Percentiles rank a stretch among this genome's conserved stretches.
phyloP scores from a whole-genome alignment of 2,113 vertebrate genomes.

The Oncorhynchus keta region DNA sequence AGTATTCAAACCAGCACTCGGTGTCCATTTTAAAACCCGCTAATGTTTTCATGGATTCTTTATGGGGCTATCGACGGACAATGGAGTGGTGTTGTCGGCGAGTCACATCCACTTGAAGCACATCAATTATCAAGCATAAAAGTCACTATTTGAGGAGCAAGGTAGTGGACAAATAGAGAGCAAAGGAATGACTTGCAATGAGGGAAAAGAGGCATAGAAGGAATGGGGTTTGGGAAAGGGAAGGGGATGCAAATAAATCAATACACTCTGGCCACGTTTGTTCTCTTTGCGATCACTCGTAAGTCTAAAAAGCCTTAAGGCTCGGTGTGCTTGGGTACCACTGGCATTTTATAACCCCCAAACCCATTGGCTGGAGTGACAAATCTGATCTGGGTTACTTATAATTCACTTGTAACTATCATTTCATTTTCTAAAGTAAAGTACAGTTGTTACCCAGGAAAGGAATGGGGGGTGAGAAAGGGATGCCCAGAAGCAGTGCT shows the following conservation, averaged over 20 bases:
- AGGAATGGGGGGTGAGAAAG: too few relatives aligned
- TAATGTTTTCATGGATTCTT: slow-evolving; percentile 43
- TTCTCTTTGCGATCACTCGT: slow-evolving; percentile 50
- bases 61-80: slow-evolving; percentile 16
- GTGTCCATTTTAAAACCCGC: slow-evolving; percentile 34
- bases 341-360: slow-evolving; percentile 19
- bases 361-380: slow-evolving; percentile 28
- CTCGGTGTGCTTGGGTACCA: slow-evolving; percentile 8
- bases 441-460: too few relatives aligned
- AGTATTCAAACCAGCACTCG: slow-evolving; percentile 15
- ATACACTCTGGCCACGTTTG: slow-evolving; percentile 44
- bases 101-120: slow-evolving; percentile 19
- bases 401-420: too few relatives aligned
- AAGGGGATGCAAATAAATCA: slow-evolving; percentile 45
- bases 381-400: too few relatives aligned
- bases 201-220: slow-evolving; percentile 8
- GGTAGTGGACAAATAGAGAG: slow-evolving; percentile 48
- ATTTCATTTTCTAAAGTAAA: too few relatives aligned
- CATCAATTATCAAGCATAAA: slow-evolving; percentile 51
- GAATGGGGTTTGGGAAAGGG: slow-evolving; percentile 33
- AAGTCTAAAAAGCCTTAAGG: slow-evolving; percentile 47
- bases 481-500: not conserved
- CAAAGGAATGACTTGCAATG: slow-evolving; percentile 33
- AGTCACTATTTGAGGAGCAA: slow-evolving; percentile 49
- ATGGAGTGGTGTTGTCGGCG: slow-evolving; percentile 5